phyloP scores from a whole-genome alignment of 2,797 vertebrate species.

The Acrocephalus scirpaceus region DNA sequence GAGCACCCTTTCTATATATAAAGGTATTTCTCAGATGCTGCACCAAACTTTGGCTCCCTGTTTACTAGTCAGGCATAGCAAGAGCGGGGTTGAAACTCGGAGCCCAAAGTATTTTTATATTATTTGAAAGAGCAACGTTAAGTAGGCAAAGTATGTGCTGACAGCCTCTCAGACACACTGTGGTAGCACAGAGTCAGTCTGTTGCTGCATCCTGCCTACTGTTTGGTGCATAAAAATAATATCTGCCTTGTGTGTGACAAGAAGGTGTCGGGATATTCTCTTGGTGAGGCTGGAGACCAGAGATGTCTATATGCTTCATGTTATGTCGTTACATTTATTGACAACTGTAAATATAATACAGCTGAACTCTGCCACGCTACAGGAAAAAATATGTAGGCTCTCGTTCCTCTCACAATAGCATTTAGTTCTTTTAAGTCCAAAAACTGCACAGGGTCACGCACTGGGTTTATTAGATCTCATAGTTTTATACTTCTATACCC shows the following conservation, averaged over 20 bases:
- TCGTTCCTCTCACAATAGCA: conserved; percentile 44
- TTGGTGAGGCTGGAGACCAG: conserved; percentile 32
- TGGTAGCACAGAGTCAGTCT: conserved; percentile 60
- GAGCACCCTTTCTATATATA: neutral
- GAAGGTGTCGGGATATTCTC: conserved; percentile 59
- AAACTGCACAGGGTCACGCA: conserved; percentile 11
- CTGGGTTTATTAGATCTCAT: conserved; percentile 55
- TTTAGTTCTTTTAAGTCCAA: conserved; percentile 50
- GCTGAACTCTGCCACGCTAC: conserved; percentile 46
- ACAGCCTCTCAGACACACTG: conserved; percentile 62
- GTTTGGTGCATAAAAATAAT: conserved; percentile 60
- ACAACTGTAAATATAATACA: conserved; percentile 39
- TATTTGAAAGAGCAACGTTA: conserved; percentile 52
- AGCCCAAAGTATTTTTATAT: conserved; percentile 34
- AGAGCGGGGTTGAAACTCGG: neutral
- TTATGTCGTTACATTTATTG: conserved; percentile 39
- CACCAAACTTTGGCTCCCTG: neutral
- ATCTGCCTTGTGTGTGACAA: conserved; percentile 46
- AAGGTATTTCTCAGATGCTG: neutral
- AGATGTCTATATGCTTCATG: conserved; percentile 50
- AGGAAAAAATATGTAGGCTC: conserved; percentile 10
- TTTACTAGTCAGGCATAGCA: neutral
- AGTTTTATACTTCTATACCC: conserved; percentile 52
- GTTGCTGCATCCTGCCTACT: conserved; percentile 59
- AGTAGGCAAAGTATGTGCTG: conserved; percentile 56